These are phyloP conservation scores for Piezodorus guildinii DNA, from an alignment of 1,140 invertebrate genomes.

Conservation along the genomic window DNA sequence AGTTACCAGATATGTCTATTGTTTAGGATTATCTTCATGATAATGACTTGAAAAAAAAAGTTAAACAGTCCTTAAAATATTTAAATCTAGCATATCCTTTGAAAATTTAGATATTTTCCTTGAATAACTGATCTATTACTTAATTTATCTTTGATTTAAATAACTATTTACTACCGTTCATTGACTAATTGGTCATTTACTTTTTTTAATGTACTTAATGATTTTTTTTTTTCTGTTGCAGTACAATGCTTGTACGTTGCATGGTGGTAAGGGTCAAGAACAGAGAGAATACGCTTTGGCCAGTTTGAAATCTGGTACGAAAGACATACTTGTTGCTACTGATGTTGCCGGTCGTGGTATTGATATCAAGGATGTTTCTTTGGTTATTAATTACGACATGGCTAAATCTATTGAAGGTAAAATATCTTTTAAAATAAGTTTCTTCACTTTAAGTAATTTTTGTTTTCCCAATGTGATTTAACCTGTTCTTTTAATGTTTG, in stretches of 20 bases:
- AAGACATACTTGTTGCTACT: constrained; percentile 98
- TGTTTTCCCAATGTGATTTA: constrained; percentile 15
- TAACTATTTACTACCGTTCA: too few relatives aligned
- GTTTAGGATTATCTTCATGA: too few relatives aligned
- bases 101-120: too few relatives aligned
- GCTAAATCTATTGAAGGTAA: constrained; percentile 93
- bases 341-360: constrained; percentile 99
- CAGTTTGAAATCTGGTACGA: constrained; percentile 84
- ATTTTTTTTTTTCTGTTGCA: constrained; percentile 33
- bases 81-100: too few relatives aligned
- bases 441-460: not conserved
- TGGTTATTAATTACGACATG: constrained; percentile 99
- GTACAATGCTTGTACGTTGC: constrained; percentile 91
- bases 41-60: too few relatives aligned
- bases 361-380: constrained; percentile 97
- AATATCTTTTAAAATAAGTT: not conserved
- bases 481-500: constrained; percentile 30
- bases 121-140: too few relatives aligned
- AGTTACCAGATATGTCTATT: too few relatives aligned
- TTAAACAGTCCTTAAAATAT: too few relatives aligned
- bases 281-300: constrained; percentile 96
- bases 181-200: too few relatives aligned
- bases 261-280: constrained; percentile 99
- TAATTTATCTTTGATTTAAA: too few relatives aligned
- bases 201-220: too few relatives aligned